Evolutionary conservation across 1,140 invertebrate genomes (phyloP), one percentile per base, ranked within the genome.

Genomic region (Leptoteleia sp.): DNA sequence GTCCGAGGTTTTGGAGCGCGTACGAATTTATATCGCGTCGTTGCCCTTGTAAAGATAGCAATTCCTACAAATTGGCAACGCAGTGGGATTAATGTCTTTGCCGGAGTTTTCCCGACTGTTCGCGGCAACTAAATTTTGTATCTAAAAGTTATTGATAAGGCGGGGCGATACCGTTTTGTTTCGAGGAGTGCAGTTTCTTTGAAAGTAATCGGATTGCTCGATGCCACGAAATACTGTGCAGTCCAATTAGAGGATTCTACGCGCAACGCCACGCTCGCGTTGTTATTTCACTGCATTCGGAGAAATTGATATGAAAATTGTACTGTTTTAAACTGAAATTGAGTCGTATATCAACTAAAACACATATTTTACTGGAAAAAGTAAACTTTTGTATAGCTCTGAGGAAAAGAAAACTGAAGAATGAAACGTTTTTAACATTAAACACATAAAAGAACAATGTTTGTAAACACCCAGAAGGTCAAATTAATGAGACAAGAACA

Each of bases 81-180:
- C 11, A 16, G 8, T 4, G 19, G 16, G 33, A 65, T 65, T 65
- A 52, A 52, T 65, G n/a, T 31, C 22, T 37, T 27, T 38, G 47
- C 16, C 37, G 61, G 42, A 13, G n/a, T n/a, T n/a, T n/a, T 42
- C 22, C 29, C 43, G 42, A 13, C 16, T 4, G 37, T 33, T 16
- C 31, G 61, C 29, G 12, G 47, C 45, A 65, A 65, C 52, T 65
- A 65, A 42, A 52, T 48, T 59, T 43, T n/a, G 27, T 45, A 59
- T 59, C 55, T 59, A 33, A 43, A n/a, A 37, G 8, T 57, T 57
- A 62, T 48, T 62, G 57, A 62, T 62, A 62, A 62, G 31, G 8
- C 8, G 1, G 31, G 19, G 57, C 35, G 37, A 38, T 15, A 40
- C n/a, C n/a, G n/a, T n/a, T 40, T 45, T 33, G 55, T 59, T 35